Base-by-base conservation (phyloP, 2,888 invertebrate genomes). In the Cheilosia scutellata region DNA sequence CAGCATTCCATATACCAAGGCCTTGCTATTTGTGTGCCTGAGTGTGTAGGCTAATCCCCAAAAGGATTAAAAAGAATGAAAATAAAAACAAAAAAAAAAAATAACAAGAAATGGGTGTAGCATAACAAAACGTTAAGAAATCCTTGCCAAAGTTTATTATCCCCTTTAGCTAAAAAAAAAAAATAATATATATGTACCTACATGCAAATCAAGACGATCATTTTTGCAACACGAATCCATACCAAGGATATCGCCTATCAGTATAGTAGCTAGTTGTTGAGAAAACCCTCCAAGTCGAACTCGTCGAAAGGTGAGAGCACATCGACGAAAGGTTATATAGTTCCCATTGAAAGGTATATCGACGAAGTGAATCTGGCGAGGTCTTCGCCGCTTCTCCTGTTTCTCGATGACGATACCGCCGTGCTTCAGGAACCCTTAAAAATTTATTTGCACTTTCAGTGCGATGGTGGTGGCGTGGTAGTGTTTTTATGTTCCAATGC, bases 191-290 rank as follows among this genome's bases (percentile, higher is more conserved):
- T 4, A 37, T 37, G 37, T 37, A 37, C 37, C 11, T 76, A 31
- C 82, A 82, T 86, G 86, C 71, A 82, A 86, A 86, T 86, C 72
- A 77, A 86, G 82, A 82, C 62, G 86, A 72, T 82, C 82, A 82
- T 82, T 76, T 27, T 78, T 72, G 47, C 71, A 76, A 53, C 58
- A 42, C 42, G 27, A 76, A 71, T 71, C 70, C 82, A 25, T 16
- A 74, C 78, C 72, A 70, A 53, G 71, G 84, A 80, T 84, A 80
- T 86, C 57, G 71, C 57, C 82, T 86, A 82, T 86, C 72, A 76
- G 42, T 72, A 51, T 37, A 31, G 58, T 37, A 37, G 37, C 37
- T 37, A 33, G 9, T 7, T 25, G 42, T 11, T 7, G 16, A 27
- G 20, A 57, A 11, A 13, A 37, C 25, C n/a, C 51, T 20, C 20